These are phyloP conservation scores for Mormyrus proboscirostris DNA, from an alignment of 2,797 vertebrate species.

Conservation along the genomic window DNA sequence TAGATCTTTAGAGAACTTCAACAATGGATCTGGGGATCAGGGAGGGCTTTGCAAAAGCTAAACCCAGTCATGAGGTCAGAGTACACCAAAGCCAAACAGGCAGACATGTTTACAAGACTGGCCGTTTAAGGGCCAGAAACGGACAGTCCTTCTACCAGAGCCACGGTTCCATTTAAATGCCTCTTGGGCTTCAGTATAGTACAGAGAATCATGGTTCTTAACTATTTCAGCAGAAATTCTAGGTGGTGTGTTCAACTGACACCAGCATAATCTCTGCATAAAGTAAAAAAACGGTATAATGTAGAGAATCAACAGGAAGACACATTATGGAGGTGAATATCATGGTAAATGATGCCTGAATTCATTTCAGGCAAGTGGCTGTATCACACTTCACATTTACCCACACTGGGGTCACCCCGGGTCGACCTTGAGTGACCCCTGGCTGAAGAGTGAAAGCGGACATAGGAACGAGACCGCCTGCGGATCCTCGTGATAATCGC, in stretches of 20 bases:
- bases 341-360: not conserved
- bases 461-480: not conserved
- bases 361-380: not conserved
- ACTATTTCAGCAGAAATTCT: not conserved
- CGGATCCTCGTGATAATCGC: conserved; percentile 46
- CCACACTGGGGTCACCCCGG: not conserved
- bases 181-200: not conserved
- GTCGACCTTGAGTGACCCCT: not conserved
- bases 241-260: not conserved
- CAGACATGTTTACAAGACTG: not conserved
- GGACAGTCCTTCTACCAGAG: not conserved
- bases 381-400: not conserved
- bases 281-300: not conserved
- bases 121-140: not conserved
- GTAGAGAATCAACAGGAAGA: not conserved
- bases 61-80: not conserved
- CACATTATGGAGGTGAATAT: not conserved
- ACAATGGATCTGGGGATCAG: not conserved
- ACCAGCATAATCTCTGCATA: not conserved
- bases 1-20: not conserved
- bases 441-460: not conserved
- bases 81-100: not conserved
- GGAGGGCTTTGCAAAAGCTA: not conserved
- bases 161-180: not conserved
- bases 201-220: not conserved